Percentiles rank a stretch among this genome's conserved stretches.
These are phyloP conservation scores for Ricordea florida DNA, from an alignment of 92 coral and sea anemone species.

Conservation along the genomic window DNA sequence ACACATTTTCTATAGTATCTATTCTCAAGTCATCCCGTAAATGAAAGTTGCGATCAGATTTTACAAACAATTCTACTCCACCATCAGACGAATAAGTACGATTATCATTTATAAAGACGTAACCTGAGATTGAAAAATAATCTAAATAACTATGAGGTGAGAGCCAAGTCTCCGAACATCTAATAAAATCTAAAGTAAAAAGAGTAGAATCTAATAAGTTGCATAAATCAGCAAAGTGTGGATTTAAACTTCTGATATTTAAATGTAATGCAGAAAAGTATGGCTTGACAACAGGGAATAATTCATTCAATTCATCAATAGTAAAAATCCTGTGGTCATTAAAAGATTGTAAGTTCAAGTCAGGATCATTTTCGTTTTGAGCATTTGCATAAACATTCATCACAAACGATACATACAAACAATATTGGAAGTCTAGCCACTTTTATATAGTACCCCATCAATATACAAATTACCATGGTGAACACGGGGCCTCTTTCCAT, in stretches of 20 bases:
- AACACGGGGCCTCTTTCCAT: slow-evolving; percentile 21
- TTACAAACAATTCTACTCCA: slow-evolving; percentile 16
- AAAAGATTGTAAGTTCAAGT: slow-evolving; percentile 3
- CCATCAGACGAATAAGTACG: slow-evolving; percentile 31
- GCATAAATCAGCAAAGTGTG: slow-evolving; percentile 12
- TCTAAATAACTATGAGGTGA: not conserved
- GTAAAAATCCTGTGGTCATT: not conserved
- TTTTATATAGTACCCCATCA: not conserved
- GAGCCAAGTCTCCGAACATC: slow-evolving; percentile 46
- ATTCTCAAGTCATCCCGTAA: slow-evolving; percentile 3
- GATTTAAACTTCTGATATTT: slow-evolving; percentile 29
- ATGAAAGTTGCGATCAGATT: slow-evolving; percentile 1
- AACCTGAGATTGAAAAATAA: slow-evolving; percentile 13
- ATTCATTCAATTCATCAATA: not conserved
- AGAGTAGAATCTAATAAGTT: slow-evolving; percentile 1
- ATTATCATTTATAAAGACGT: slow-evolving; percentile 16
- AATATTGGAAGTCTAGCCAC: not conserved
- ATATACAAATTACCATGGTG: not conserved
- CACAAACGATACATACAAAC: not conserved
- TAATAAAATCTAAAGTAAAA: slow-evolving; percentile 33
- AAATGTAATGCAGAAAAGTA: slow-evolving; percentile 20
- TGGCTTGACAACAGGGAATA: slow-evolving; percentile 12
- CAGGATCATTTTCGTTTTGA: not conserved
- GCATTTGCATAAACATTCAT: not conserved
- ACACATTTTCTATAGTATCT: slow-evolving; percentile 22